Evolutionary conservation across 2,888 invertebrate genomes (phyloP), one percentile per base, ranked within the genome.

Genomic region (Coecobrya sp.): DNA sequence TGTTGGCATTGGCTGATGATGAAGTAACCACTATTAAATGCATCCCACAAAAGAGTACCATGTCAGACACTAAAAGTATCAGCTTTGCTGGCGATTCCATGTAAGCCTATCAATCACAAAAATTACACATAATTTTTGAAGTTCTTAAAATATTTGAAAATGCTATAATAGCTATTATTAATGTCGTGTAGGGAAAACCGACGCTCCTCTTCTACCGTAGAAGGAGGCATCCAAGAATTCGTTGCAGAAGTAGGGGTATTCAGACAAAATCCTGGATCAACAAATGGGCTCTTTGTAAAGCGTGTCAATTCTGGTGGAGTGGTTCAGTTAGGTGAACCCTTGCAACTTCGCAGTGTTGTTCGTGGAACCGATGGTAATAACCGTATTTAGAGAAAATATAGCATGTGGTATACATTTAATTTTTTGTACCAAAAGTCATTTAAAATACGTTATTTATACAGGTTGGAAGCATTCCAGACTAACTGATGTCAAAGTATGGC

Each of bases 11-110:
- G 76, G 94, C 94, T 3, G 94, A 95, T 68, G 95, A 95, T 86
- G 94, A 95, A 94, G 94, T 95, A 16, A 94, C 94, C 0, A 95
- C 94, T 2, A 94, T 95, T 19, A 94, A 94, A 89, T 95, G 95
- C 79, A 73, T 90, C 8, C 94, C 94, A 13, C 95, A 95, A 62
- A 94, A 94, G 82, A 93, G 92, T 36, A 92, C 93, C 55, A 94
- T 95, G 87, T 81, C 93, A 4, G 94, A 95, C 52, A 94, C 93
- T 10, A 92, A 93, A 85, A 93, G 92, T 1, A 94, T 94, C 42
- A 94, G 94, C 76, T 94, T 95, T 89, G 93, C 94, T 27, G 95
- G 94, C 49, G 95, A 95, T 81, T 93, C 93, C 25, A 85, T 93
- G 94, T 94, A 94, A 92, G 16, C 27, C 45, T 1, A 0, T 5